A percentile compares a stretch with the other conserved stretches of the same genome.
Conservation (phyloP, 53 echinoderm and acorn worm species). For the Holothuria leucospilota region DNA sequence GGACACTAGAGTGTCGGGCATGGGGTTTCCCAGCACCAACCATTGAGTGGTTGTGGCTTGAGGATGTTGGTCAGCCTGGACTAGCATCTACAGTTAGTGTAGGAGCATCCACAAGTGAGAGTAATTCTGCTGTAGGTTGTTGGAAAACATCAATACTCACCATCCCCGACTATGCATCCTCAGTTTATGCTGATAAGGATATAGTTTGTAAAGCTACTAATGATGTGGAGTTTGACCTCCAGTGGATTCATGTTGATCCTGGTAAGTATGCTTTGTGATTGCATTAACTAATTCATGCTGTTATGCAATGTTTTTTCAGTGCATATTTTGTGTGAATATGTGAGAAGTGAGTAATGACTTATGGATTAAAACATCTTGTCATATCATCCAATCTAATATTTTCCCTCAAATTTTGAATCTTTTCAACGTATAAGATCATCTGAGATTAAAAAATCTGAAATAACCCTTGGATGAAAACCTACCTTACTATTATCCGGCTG, state of each 20-base stretch:
- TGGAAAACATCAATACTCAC: neutral
- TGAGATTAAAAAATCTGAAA: too few species aligned
- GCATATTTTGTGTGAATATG: too few species aligned
- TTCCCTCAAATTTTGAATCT: too few species aligned
- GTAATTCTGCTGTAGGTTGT: neutral
- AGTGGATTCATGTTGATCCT: neutral
- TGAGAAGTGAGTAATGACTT: too few species aligned
- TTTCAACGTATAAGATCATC: too few species aligned
- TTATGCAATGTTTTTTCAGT: too few species aligned
- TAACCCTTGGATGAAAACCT: too few species aligned
- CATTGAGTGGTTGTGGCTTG: slow-evolving; percentile 15
- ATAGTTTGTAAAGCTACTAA: neutral
- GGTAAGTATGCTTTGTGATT: neutral
- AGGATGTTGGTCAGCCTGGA: neutral
- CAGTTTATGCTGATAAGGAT: slow-evolving; percentile 7
- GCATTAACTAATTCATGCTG: too few species aligned
- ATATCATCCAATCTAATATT: too few species aligned
- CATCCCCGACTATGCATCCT: slow-evolving; percentile 9
- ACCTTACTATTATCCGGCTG: too few species aligned
- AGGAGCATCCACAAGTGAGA: neutral
- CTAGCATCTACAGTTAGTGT: neutral
- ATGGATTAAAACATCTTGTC: too few species aligned
- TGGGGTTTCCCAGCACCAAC: slow-evolving; percentile 18
- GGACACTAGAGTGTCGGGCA: neutral
- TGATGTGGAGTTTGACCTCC: slow-evolving; percentile 5